phyloP scores from a whole-genome alignment of 1,140 invertebrate genomes.

The Trachymyrmex septentrionalis region DNA sequence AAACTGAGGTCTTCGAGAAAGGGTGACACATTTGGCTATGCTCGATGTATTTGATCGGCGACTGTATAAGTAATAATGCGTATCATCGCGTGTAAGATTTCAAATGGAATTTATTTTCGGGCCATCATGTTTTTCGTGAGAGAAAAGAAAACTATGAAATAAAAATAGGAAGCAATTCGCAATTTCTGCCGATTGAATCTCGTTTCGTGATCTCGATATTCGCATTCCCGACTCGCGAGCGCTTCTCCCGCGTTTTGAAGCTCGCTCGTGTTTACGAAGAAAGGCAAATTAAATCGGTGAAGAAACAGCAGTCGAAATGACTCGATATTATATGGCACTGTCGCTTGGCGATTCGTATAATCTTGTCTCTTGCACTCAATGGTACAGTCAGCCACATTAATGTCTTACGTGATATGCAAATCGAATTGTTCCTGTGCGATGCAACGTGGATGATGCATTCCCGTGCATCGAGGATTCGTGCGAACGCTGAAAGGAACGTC shows the following conservation, averaged over 20 bases:
- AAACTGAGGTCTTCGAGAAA: not conserved
- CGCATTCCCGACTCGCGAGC: slow-evolving; percentile 53
- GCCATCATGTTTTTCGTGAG: slow-evolving; percentile 59
- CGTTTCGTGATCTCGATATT: slow-evolving; percentile 11
- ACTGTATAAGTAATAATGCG: slow-evolving; percentile 67
- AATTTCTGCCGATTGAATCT: slow-evolving; percentile 58
- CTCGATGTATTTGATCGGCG: slow-evolving; percentile 48
- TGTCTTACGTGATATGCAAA: slow-evolving; percentile 55
- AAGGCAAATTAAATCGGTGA: slow-evolving; percentile 62
- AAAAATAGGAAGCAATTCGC: slow-evolving; percentile 68
- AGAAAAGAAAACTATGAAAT: slow-evolving; percentile 40
- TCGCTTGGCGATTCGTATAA: slow-evolving; percentile 77
- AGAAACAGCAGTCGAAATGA: slow-evolving; percentile 69
- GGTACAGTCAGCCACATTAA: slow-evolving; percentile 69
- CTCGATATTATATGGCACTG: slow-evolving; percentile 75
- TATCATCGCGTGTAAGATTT: slow-evolving; percentile 67
- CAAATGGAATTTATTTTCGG: slow-evolving; percentile 69
- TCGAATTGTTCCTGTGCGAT: slow-evolving; percentile 45
- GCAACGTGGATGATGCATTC: slow-evolving; percentile 2
- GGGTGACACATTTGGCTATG: not conserved
- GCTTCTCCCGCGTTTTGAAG: slow-evolving; percentile 5
- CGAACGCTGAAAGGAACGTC: slow-evolving; percentile 18
- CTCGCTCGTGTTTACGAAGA: slow-evolving; percentile 33
- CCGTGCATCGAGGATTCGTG: slow-evolving; percentile 11
- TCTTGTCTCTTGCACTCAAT: slow-evolving; percentile 68